phyloP scores from a whole-genome alignment of 2,797 vertebrate species.

The Sebastolobus alascanus region DNA sequence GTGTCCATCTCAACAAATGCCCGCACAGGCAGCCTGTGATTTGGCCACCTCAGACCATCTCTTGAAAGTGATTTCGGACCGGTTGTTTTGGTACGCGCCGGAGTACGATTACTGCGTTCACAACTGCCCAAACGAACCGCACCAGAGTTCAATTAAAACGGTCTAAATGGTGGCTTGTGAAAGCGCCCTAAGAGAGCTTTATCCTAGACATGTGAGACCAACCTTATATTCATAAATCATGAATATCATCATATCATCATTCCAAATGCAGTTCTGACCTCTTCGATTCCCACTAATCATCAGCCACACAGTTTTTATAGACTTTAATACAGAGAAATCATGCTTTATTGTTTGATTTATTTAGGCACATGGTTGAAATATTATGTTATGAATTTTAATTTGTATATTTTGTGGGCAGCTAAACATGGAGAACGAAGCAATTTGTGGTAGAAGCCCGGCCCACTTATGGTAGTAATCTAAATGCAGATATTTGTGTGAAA shows the following conservation, averaged over 20 bases:
- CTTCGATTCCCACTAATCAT: background rate
- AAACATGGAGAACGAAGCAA: background rate
- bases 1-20: too few relatives aligned
- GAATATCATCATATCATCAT: too few relatives aligned
- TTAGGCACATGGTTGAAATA: background rate
- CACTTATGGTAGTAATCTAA: background rate
- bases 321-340: background rate
- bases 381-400: background rate
- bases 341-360: background rate
- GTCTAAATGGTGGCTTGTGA: too few relatives aligned
- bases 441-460: background rate
- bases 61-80: too few relatives aligned
- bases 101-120: too few relatives aligned
- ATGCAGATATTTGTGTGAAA: background rate
- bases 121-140: too few relatives aligned
- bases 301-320: background rate
- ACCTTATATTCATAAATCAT: background rate
- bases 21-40: too few relatives aligned
- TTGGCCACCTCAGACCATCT: too few relatives aligned
- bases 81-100: too few relatives aligned
- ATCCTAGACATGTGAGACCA: background rate
- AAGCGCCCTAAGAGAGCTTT: background rate
- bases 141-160: too few relatives aligned
- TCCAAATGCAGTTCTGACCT: background rate
- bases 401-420: background rate